Conservation (phyloP, 1,140 invertebrate genomes). For the Atta texana region DNA sequence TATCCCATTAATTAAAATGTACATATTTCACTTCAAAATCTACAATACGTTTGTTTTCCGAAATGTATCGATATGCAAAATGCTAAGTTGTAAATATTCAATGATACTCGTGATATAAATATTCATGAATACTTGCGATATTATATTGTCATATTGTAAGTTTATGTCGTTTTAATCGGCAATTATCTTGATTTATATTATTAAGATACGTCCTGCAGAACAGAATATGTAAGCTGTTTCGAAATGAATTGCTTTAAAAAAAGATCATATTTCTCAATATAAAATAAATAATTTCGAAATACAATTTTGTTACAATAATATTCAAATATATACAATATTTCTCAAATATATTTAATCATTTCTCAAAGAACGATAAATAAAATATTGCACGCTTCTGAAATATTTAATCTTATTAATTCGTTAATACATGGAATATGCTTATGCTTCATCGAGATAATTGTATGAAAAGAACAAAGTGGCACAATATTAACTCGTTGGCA, state of each 20-base stretch:
- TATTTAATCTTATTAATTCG: background rate
- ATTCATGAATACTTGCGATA: background rate
- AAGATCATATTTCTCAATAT: background rate
- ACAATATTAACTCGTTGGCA: constrained; percentile 18
- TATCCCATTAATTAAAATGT: constrained; percentile 34
- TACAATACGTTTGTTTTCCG: background rate
- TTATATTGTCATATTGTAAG: background rate
- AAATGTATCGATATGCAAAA: constrained; percentile 23
- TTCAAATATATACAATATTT: background rate
- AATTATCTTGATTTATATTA: constrained; percentile 29
- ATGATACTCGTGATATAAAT: background rate
- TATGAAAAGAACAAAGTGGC: background rate
- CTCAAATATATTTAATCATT: background rate
- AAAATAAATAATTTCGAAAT: background rate
- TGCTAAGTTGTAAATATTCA: constrained; percentile 7
- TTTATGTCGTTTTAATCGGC: background rate
- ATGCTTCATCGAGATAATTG: background rate
- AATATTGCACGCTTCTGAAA: background rate
- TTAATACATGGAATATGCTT: background rate
- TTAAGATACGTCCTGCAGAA: constrained; percentile 11
- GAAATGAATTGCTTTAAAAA: background rate
- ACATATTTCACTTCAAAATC: constrained; percentile 2
- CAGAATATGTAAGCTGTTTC: background rate
- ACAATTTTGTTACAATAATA: background rate
- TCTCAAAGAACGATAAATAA: background rate